Evolutionary conservation across 2,888 invertebrate species (phyloP).

Genomic region (Dryomyza anilis): DNA sequence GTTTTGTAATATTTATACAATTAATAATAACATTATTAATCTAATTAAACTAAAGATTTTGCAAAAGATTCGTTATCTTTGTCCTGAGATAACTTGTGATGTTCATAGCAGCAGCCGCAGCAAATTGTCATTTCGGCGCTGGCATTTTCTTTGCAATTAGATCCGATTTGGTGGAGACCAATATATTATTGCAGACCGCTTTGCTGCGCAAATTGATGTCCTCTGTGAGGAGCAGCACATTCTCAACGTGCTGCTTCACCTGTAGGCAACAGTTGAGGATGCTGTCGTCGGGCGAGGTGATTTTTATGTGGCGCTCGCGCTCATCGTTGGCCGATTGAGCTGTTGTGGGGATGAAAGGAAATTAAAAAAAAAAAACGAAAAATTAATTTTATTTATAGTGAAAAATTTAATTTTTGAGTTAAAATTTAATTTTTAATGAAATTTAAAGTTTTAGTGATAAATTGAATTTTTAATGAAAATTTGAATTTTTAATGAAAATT

Average conservation of each 20-base stretch:
- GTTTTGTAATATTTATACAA: too few species aligned
- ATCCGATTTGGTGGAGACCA: constrained; percentile 50
- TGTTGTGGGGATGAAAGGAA: constrained; percentile 32
- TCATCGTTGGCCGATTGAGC: constrained; percentile 64
- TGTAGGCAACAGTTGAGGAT: constrained; percentile 65
- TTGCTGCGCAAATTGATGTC: constrained; percentile 64
- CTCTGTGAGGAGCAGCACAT: constrained; percentile 62
- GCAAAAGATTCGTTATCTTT: not conserved
- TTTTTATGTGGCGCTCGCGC: constrained; percentile 55
- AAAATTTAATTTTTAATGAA: too few species aligned
- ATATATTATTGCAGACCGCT: constrained; percentile 60
- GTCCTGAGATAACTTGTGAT: not conserved
- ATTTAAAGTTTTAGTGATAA: too few species aligned
- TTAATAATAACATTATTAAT: too few species aligned
- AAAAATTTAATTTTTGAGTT: too few species aligned
- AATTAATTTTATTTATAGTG: too few species aligned
- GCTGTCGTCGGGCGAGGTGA: constrained; percentile 63
- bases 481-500: too few species aligned
- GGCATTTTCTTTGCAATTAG: constrained; percentile 39
- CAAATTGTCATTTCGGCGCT: not conserved
- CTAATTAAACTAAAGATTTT: not conserved
- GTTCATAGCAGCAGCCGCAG: not conserved
- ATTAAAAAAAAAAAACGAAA: not conserved
- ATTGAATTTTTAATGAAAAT: too few species aligned
- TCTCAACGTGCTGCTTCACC: constrained; percentile 54